Percentiles rank a stretch among this genome's conserved stretches.
phyloP scores from a whole-genome alignment of 1,140 invertebrate species.

The Scaptomyza graminum region DNA sequence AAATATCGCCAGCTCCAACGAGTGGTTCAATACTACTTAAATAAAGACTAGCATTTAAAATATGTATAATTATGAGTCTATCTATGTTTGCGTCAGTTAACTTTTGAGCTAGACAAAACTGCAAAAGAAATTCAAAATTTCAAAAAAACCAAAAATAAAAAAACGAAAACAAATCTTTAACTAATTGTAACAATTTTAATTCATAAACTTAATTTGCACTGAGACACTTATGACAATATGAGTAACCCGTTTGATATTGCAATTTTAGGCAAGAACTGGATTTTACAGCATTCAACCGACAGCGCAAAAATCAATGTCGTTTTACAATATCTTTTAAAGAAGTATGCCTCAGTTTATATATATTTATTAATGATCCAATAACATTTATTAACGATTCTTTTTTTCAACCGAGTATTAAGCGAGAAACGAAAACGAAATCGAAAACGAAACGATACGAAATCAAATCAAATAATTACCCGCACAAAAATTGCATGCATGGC shows the following conservation, averaged over 20 bases:
- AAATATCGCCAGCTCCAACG: background rate
- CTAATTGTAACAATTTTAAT: slow-evolving; percentile 35
- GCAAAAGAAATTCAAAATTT: slow-evolving; percentile 19
- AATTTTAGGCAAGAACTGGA: slow-evolving; percentile 93
- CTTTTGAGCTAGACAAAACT: slow-evolving; percentile 46
- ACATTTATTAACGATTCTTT: slow-evolving; percentile 80
- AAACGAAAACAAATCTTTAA: slow-evolving; percentile 20
- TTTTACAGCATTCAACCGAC: slow-evolving; percentile 91
- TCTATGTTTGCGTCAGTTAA: slow-evolving; percentile 30
- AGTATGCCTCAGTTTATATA: slow-evolving; percentile 86
- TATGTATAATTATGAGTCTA: slow-evolving; percentile 8
- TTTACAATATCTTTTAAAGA: slow-evolving; percentile 92
- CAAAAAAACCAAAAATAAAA: slow-evolving; percentile 18
- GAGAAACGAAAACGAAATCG: slow-evolving; percentile 58
- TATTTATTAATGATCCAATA: slow-evolving; percentile 71
- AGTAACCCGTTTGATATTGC: slow-evolving; percentile 83
- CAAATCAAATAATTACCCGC: slow-evolving; percentile 46
- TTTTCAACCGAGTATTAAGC: slow-evolving; percentile 71
- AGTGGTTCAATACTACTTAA: background rate
- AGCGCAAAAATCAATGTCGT: slow-evolving; percentile 91
- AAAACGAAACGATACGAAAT: slow-evolving; percentile 39
- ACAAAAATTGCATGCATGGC: slow-evolving; percentile 4
- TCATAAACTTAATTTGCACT: slow-evolving; percentile 49
- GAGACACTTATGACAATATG: slow-evolving; percentile 69
- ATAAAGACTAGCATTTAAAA: slow-evolving; percentile 5